Evolutionary conservation across 2,113 vertebrate genomes (phyloP).

Genomic region (Sebastes schlegelii): DNA sequence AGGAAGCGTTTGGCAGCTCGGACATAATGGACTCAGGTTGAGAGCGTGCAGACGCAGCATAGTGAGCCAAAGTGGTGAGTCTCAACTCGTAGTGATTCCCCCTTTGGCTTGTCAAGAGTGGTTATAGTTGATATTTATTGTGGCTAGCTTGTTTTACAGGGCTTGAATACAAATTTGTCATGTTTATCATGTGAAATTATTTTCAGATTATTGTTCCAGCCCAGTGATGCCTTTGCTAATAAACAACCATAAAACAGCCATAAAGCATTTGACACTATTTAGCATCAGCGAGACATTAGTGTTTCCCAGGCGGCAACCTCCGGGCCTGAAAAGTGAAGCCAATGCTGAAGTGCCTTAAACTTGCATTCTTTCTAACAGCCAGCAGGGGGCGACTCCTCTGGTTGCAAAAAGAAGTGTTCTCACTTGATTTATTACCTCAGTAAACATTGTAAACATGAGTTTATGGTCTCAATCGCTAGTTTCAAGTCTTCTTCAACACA

Average conservation of each 20-base stretch:
- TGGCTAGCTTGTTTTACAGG: conserved; percentile 9
- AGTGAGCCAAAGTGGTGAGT: conserved; percentile 29
- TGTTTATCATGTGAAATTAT: conserved; percentile 25
- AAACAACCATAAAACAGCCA: not conserved
- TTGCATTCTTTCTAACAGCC: no score
- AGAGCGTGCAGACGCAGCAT: conserved; percentile 49
- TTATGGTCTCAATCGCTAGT: no score
- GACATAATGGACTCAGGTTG: conserved; percentile 45
- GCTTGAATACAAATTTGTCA: conserved; percentile 1
- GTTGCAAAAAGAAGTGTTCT: no score
- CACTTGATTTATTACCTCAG: no score
- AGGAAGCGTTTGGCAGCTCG: conserved; percentile 60
- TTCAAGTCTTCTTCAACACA: no score
- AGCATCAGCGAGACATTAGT: not conserved
- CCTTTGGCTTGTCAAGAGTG: conserved; percentile 3
- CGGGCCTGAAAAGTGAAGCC: no score
- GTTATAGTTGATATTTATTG: conserved; percentile 40
- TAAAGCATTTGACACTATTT: not conserved
- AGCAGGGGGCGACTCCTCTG: no score
- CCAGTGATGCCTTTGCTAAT: not conserved
- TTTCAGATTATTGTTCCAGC: not conserved
- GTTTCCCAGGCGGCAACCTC: no score
- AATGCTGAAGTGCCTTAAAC: no score
- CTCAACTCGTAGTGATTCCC: conserved; percentile 11
- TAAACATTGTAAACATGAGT: no score